These are phyloP conservation scores for Wiebesia pumilae DNA, from an alignment of 1,140 invertebrate species.

Conservation along the genomic window DNA sequence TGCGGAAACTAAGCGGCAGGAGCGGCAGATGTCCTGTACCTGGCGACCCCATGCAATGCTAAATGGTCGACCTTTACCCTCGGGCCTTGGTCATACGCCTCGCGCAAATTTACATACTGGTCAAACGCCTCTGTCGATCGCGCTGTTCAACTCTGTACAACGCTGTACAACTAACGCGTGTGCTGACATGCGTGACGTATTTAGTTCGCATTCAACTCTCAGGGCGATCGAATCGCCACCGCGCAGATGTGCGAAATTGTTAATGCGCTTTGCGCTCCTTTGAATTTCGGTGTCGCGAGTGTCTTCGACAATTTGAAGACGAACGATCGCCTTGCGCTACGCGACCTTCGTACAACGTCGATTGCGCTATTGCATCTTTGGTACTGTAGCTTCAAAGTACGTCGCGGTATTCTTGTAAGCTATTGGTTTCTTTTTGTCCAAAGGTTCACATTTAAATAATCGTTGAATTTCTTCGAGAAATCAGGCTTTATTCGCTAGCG, in stretches of 20 bases:
- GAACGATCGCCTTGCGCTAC: too few species aligned
- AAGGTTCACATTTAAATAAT: too few species aligned
- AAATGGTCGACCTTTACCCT: constrained; percentile 41
- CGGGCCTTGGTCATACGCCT: constrained; percentile 9
- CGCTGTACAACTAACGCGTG: background rate
- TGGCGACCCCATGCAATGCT: constrained; percentile 10
- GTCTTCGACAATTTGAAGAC: too few species aligned
- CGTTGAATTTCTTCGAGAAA: too few species aligned
- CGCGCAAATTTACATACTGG: constrained; percentile 62
- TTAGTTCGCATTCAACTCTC: constrained; percentile 45
- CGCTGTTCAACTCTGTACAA: too few species aligned
- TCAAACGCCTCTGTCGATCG: constrained; percentile 54
- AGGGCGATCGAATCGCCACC: constrained; percentile 14
- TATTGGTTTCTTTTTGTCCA: too few species aligned
- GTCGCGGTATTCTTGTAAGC: too few species aligned
- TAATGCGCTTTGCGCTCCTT: background rate
- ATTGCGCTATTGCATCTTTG: too few species aligned
- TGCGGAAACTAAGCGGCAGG: constrained; percentile 22
- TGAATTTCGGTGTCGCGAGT: constrained; percentile 39
- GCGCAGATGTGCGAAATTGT: background rate
- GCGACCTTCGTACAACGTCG: too few species aligned
- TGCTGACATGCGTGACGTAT: background rate
- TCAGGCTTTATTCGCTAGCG: too few species aligned
- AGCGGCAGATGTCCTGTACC: background rate
- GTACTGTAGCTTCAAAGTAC: too few species aligned